A percentile compares a stretch with the other conserved stretches of the same genome.
Evolutionary conservation across 2,797 vertebrate genomes (phyloP).

Genomic region (Halcyon smyrnensis): DNA sequence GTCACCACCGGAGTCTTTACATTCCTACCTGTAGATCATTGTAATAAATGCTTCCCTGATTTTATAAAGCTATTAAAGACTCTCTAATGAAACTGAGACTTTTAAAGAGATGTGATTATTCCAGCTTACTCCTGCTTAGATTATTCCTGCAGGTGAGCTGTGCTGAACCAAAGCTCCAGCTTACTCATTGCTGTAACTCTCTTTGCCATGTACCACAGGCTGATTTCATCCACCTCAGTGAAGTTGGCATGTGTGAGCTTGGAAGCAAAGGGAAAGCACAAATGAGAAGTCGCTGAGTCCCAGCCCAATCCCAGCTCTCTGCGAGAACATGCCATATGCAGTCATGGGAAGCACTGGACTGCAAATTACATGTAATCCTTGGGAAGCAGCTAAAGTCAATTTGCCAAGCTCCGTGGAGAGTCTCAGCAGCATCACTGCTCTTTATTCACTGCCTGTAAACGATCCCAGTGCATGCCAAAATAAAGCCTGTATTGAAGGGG

Average conservation of each 20-base stretch:
- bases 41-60: neutral
- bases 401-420: neutral
- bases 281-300: neutral
- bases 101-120: neutral
- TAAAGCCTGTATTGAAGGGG: neutral
- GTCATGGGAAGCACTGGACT: neutral
- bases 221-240: neutral
- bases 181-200: neutral
- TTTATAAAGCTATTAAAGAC: neutral
- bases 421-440: neutral
- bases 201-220: neutral
- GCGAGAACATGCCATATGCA: neutral
- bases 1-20: neutral
- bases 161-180: neutral
- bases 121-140: neutral
- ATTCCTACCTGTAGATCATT: neutral
- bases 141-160: slow-evolving; percentile 3
- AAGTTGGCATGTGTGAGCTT: neutral
- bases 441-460: neutral
- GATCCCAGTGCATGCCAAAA: neutral
- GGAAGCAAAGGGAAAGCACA: neutral
- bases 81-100: neutral
- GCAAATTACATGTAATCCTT: neutral
- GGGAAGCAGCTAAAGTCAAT: neutral
- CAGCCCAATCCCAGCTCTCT: neutral